Conservation (phyloP, 2,113 vertebrate species). For the Apodemus sylvaticus region DNA sequence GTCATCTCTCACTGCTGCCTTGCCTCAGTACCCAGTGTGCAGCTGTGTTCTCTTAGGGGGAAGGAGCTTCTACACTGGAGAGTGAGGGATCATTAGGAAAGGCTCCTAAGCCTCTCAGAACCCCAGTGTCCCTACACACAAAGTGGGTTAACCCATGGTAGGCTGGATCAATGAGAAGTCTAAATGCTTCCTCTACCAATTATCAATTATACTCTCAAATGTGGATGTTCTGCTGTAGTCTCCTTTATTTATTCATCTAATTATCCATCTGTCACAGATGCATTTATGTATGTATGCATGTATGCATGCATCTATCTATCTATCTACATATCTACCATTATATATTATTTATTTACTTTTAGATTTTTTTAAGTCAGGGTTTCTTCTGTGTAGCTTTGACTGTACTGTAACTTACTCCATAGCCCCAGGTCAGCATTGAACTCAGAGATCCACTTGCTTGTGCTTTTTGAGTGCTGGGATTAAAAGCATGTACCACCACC, state of each 20-base stretch:
- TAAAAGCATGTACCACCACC: not conserved
- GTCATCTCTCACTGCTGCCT: not conserved
- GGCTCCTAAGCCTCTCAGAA: not conserved
- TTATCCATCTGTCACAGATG: too few species aligned
- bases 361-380: not conserved
- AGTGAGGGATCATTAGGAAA: not conserved
- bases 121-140: not conserved
- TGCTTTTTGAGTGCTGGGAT: not conserved
- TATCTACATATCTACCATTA: not conserved
- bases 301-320: not conserved
- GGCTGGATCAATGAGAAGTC: not conserved
- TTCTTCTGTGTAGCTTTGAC: not conserved
- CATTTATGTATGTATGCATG: not conserved
- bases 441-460: not conserved
- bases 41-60: not conserved
- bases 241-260: too few species aligned
- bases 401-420: not conserved
- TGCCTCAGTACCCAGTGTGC: fast-evolving
- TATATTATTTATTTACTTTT: not conserved
- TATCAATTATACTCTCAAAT: not conserved
- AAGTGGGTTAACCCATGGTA: too few species aligned
- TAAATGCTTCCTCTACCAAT: not conserved
- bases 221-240: too few species aligned
- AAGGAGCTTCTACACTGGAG: fast-evolving
- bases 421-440: not conserved